A percentile compares a stretch with the other conserved stretches of the same genome.
Conservation (phyloP, 2,113 vertebrate species). For the Aythya baeri region DNA sequence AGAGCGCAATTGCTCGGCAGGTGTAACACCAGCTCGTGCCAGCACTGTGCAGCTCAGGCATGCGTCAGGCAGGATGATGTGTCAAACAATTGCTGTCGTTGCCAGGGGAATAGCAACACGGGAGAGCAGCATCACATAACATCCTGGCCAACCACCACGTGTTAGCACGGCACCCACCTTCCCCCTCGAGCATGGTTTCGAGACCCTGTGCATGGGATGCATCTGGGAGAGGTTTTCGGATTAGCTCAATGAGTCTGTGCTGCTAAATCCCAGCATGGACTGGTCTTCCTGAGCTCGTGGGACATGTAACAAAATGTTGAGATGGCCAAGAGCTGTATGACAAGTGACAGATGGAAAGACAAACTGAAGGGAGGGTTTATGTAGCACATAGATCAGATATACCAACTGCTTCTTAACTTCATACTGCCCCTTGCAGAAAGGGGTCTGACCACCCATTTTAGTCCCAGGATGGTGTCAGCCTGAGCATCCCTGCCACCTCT, state of each 20-base stretch:
- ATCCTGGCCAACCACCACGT: not conserved
- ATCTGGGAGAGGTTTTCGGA: not conserved
- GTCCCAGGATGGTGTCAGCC: not conserved
- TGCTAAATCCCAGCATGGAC: not conserved
- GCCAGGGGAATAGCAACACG: not conserved
- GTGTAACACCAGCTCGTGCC: not conserved
- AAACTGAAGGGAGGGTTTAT: not conserved
- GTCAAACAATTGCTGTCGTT: not conserved
- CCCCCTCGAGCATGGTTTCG: not conserved
- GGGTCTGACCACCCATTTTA: not conserved
- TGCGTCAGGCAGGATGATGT: not conserved
- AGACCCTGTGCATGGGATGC: accelerated
- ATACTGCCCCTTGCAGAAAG: not conserved
- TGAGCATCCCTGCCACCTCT: not conserved
- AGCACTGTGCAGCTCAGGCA: not conserved
- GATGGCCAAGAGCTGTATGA: not conserved
- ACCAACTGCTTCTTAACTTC: not conserved
- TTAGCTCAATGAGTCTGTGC: not conserved
- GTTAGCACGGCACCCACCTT: not conserved
- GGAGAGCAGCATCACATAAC: not conserved
- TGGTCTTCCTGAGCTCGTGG: not conserved
- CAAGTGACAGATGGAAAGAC: not conserved
- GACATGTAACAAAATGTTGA: accelerated
- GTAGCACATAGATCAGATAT: not conserved
- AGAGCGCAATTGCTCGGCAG: not conserved